phyloP scores from a whole-genome alignment of 1,140 invertebrate species.

The Dryas iulia region DNA sequence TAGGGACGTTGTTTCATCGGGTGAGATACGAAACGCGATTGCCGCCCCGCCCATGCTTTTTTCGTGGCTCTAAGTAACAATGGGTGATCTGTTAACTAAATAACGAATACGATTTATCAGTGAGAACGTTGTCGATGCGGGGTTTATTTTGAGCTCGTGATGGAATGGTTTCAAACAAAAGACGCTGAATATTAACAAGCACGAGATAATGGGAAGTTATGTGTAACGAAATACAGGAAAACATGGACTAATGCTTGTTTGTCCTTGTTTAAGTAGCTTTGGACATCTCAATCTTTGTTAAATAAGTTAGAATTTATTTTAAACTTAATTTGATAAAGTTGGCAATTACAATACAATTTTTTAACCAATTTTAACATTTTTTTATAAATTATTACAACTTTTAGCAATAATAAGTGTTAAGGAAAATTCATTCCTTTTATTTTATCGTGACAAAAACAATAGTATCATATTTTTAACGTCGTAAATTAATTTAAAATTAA shows the following conservation, averaged over 20 bases:
- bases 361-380: no score
- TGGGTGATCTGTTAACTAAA: constrained; percentile 79
- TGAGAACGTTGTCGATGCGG: constrained; percentile 57
- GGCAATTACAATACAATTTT: no score
- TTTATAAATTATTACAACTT: no score
- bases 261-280: background rate
- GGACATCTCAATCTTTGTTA: no score
- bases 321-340: no score
- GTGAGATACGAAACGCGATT: constrained; percentile 65
- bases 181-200: constrained; percentile 7
- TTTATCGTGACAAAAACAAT: no score
- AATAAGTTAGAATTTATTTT: no score
- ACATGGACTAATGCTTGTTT: background rate
- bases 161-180: constrained; percentile 22
- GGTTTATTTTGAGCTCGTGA: constrained; percentile 54
- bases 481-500: background rate
- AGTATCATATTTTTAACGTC: no score
- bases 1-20: constrained; percentile 72
- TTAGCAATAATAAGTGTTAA: no score
- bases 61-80: constrained; percentile 78
- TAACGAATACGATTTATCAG: constrained; percentile 72
- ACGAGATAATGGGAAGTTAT: background rate
- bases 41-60: constrained; percentile 75
- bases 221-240: background rate
- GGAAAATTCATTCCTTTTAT: no score